Evolutionary conservation across 2,113 vertebrate genomes (phyloP), one percentile per base, ranked within the genome.

Genomic region (Chrysochloris asiatica): DNA sequence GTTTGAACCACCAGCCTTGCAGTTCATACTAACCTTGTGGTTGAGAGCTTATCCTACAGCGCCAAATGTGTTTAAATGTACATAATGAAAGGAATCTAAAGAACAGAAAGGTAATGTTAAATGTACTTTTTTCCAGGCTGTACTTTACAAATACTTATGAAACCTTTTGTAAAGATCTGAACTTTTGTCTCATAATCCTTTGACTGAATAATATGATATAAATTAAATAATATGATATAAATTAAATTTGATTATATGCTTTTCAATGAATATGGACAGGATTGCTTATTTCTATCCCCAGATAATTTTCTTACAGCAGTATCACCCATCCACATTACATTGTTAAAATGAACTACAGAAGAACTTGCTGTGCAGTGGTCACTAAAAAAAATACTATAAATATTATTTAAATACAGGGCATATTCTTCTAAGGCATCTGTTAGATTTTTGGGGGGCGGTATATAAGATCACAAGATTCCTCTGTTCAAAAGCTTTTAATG

Each of bases 281-380:
- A 65, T 81, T 92, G 11, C 78, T 84, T 65, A 83, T 82, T 88
- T 92, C 30, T 78, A 76, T 11, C n/a, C 10, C 80, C 65, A 71
- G 48, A 76, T 59, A 26, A 19, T 92, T 92, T 78, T 87, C 59
- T 86, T 56, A 83, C n/a, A 28, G 63, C 48, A 83, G 1, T 93
- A 85, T 26, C 36, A 88, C 4, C 61, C 36, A 69, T 67, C 19
- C 19, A 38, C 59, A 69, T 82, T 78, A 65, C 28, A 75, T 12
- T 88, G 41, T 61, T 43, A 76, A 78, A 48, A 56, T 95, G 33
- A 83, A 87, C 22, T 91, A 36, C 6, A 69, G 87, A 88, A 90
- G 14, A 93, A 76, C 21, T 77, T 7, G 1, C 13, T 89, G n/a
- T 61, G 26, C 59, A 26, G 59, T 61, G 26, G 26, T 26, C 28